Conservation (phyloP, 1,140 invertebrate genomes). For the Ylistrum balloti region DNA sequence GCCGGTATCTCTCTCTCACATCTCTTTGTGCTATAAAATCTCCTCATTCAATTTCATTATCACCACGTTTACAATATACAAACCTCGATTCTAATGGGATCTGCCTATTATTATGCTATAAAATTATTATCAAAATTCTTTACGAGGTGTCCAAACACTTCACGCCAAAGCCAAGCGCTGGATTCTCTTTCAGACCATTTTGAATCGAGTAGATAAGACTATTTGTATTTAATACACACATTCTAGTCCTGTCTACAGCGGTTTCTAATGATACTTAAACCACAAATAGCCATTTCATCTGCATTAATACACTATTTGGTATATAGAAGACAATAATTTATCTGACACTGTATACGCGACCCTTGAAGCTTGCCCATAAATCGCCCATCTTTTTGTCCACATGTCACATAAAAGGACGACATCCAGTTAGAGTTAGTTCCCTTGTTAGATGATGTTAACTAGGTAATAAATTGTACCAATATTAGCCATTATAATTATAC, state of each 20-base stretch:
- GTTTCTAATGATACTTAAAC: conserved; percentile 24
- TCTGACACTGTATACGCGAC: conserved; percentile 10
- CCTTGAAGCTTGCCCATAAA: not conserved
- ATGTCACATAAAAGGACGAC: not conserved
- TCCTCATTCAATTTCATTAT: conserved; percentile 29
- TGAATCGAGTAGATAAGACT: not conserved
- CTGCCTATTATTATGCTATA: conserved; percentile 39
- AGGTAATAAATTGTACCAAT: no score
- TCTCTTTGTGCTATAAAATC: conserved; percentile 31
- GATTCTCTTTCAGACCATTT: conserved; percentile 38
- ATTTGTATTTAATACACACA: conserved; percentile 12
- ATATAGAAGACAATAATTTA: conserved; percentile 29
- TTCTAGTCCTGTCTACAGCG: not conserved
- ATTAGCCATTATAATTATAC: not conserved
- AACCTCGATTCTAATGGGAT: conserved; percentile 14
- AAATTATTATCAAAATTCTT: conserved; percentile 40
- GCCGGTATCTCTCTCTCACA: not conserved
- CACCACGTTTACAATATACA: conserved; percentile 34
- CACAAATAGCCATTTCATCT: conserved; percentile 38
- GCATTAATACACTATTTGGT: conserved; percentile 34
- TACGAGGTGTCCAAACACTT: conserved; percentile 32
- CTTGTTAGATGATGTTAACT: conserved; percentile 4
- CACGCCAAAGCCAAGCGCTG: not conserved
- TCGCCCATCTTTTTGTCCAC: conserved; percentile 21
- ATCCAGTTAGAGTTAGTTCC: conserved; percentile 18